Evolutionary conservation across 92 coral and sea anemone species (phyloP).

Genomic region (Porites cylindrica): DNA sequence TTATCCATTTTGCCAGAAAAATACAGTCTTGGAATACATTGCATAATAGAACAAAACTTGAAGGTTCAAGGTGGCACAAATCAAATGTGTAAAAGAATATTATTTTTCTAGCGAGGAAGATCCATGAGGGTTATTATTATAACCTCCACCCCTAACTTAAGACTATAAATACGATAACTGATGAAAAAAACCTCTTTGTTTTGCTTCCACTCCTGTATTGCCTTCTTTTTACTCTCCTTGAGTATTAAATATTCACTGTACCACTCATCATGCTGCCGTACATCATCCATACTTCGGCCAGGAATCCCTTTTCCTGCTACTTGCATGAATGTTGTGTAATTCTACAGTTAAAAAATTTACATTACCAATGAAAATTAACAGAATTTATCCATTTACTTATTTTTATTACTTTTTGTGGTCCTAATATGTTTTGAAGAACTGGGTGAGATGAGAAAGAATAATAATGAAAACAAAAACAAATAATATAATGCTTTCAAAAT

Average conservation of each 20-base stretch:
- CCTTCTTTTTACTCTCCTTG: conserved; percentile 87
- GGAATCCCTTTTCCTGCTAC: conserved; percentile 85
- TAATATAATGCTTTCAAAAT: no score
- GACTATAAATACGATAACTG: no score
- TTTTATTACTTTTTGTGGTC: not conserved
- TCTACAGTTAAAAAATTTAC: conserved; percentile 43
- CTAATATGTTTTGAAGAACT: not conserved
- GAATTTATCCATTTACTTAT: not conserved
- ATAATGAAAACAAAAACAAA: no score
- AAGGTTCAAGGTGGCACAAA: no score
- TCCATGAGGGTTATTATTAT: no score
- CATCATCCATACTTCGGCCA: conserved; percentile 85
- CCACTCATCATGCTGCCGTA: conserved; percentile 97
- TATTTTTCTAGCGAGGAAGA: no score
- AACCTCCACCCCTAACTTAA: no score
- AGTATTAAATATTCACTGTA: conserved; percentile 87
- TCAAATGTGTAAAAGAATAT: no score
- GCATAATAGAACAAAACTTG: no score
- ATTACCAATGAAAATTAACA: no score
- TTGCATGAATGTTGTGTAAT: conserved; percentile 77
- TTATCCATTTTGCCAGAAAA: no score
- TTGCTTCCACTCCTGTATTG: conserved; percentile 90
- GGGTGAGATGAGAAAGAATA: not conserved
- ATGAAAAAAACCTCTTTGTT: conserved; percentile 68
- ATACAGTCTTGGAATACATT: no score